These are phyloP conservation scores for Petaurus breviceps DNA, from an alignment of 2,113 vertebrate species.

Conservation along the genomic window DNA sequence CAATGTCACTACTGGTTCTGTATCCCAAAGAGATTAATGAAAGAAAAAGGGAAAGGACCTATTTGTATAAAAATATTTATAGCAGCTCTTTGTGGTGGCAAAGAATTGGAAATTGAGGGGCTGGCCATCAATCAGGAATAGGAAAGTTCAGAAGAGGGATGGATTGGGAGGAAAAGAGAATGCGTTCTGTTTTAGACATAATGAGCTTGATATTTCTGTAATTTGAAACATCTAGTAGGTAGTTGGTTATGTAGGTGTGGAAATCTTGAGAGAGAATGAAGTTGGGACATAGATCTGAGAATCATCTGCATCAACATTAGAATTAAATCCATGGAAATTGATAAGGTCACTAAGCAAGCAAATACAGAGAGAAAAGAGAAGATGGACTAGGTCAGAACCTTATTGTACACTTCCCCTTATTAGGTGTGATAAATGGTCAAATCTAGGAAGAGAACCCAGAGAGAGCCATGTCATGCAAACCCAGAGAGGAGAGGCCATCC, in stretches of 20 bases:
- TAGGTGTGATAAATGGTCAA: background rate
- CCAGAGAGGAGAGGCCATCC: background rate
- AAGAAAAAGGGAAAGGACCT: background rate
- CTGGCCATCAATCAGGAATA: background rate
- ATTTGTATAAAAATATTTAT: background rate
- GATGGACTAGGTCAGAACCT: background rate
- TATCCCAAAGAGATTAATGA: background rate
- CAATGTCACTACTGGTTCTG: background rate
- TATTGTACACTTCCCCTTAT: background rate
- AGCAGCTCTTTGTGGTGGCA: background rate
- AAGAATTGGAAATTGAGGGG: background rate
- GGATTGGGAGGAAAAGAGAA: background rate
- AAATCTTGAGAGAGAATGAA: background rate
- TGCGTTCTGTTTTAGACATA: background rate
- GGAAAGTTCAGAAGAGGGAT: background rate
- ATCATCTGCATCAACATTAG: background rate
- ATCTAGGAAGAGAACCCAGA: background rate
- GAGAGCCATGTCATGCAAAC: too few species aligned
- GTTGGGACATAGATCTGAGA: background rate
- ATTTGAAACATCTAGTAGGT: background rate
- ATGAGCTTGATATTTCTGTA: background rate
- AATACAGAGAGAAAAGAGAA: background rate
- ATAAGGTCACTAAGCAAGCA: background rate
- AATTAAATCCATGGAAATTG: background rate
- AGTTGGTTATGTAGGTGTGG: background rate